Percentiles rank a stretch among this genome's conserved stretches.
phyloP scores from a whole-genome alignment of 2,888 invertebrate species.

The Plagodis pulveraria region DNA sequence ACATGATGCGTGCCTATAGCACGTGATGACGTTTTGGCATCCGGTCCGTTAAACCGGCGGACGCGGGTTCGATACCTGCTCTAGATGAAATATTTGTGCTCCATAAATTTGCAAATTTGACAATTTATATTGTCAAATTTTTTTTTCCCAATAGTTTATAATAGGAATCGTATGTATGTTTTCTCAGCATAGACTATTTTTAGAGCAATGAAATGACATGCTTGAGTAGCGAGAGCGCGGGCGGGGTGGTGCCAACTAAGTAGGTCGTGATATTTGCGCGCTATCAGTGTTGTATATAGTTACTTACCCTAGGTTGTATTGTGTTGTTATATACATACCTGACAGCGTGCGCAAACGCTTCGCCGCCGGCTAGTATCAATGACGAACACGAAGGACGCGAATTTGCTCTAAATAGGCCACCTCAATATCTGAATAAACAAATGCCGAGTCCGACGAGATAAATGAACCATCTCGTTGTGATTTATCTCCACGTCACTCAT shows the following conservation, averaged over 20 bases:
- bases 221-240: constrained; percentile 58
- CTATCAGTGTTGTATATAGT: constrained; percentile 29
- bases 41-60: too few relatives aligned
- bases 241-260: constrained; percentile 58
- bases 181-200: constrained; percentile 71
- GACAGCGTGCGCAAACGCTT: constrained; percentile 38
- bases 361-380: constrained; percentile 49
- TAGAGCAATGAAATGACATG: constrained; percentile 64
- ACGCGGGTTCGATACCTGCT: too few relatives aligned
- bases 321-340: constrained; percentile 38
- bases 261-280: constrained; percentile 74
- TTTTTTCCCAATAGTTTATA: too few relatives aligned
- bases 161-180: not conserved
- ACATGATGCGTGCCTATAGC: too few relatives aligned
- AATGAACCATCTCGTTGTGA: constrained; percentile 40
- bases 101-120: too few relatives aligned
- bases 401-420: constrained; percentile 45
- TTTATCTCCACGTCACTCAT: constrained; percentile 39
- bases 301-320: too few relatives aligned
- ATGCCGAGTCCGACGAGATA: constrained; percentile 39
- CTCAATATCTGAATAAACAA: constrained; percentile 43
- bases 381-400: constrained; percentile 54
- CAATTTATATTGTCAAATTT: too few relatives aligned
- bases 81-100: too few relatives aligned
- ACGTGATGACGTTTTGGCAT: too few relatives aligned